Percentiles rank a stretch among this genome's conserved stretches.
Evolutionary conservation across 2,888 invertebrate genomes (phyloP).

Genomic region (Craniophora ligustri): DNA sequence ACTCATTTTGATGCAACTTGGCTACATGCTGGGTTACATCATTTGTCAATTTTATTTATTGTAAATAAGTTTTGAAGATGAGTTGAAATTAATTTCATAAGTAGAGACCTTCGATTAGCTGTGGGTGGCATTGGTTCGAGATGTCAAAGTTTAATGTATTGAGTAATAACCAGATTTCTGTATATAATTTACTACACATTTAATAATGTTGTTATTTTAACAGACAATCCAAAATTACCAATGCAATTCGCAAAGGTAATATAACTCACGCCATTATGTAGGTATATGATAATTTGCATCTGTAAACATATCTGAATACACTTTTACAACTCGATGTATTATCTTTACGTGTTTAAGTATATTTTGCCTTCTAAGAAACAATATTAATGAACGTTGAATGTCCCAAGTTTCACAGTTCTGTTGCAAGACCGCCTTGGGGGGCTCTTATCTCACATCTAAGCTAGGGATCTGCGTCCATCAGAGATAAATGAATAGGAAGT

Average conservation of each 20-base stretch:
- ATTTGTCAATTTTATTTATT: constrained; percentile 27
- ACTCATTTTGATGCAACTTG: constrained; percentile 1
- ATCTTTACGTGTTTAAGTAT: neutral
- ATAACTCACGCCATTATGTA: no score
- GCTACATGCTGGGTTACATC: constrained; percentile 7
- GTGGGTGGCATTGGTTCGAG: constrained; percentile 15
- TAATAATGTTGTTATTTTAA: neutral
- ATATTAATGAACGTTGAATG: constrained; percentile 2
- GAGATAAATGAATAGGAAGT: constrained; percentile 50
- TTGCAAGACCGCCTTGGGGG: constrained; percentile 27
- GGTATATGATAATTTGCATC: no score
- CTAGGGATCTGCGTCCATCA: constrained; percentile 34
- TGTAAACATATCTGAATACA: no score
- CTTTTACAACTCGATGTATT: no score
- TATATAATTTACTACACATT: neutral
- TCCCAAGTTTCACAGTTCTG: constrained; percentile 2
- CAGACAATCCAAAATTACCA: neutral
- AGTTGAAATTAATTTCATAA: constrained; percentile 13
- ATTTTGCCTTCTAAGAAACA: constrained; percentile 7
- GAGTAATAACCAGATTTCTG: constrained; percentile 1
- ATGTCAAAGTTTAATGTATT: constrained; percentile 4
- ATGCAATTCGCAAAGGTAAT: neutral
- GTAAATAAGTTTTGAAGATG: constrained; percentile 6
- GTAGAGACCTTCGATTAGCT: constrained; percentile 10
- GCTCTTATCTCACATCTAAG: constrained; percentile 35